These are phyloP conservation scores for Aphrocallistes beatrix DNA, from an alignment of 37 sponge, comb jelly and placozoan genomes.

Conservation along the genomic window DNA sequence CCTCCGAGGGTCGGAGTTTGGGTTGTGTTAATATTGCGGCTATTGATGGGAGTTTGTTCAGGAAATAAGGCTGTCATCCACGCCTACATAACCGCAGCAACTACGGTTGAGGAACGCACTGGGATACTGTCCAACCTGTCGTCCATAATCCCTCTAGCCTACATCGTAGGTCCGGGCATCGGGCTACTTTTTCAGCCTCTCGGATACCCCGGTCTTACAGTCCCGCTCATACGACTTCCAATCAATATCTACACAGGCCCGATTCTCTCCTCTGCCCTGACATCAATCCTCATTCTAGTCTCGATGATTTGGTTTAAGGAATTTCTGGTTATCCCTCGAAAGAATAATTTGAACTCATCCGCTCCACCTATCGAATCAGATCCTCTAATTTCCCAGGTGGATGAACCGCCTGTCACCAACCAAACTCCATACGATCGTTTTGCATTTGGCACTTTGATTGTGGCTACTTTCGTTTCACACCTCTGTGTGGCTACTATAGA, in stretches of 20 bases:
- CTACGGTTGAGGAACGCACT: background rate
- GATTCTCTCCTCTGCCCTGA: background rate
- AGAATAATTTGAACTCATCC: no score
- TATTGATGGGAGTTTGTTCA: background rate
- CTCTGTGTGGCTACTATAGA: background rate
- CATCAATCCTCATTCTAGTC: background rate
- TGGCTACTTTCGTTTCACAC: background rate
- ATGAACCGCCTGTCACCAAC: no score
- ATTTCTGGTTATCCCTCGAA: background rate
- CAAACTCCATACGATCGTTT: background rate
- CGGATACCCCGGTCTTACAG: background rate
- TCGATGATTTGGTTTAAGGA: constrained; percentile 16
- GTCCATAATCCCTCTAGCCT: background rate
- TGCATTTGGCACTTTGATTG: background rate
- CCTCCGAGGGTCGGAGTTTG: background rate
- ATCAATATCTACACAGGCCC: background rate
- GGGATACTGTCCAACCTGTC: background rate
- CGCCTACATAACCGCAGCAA: background rate
- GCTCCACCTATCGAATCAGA: no score
- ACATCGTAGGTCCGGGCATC: background rate
- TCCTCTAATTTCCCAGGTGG: no score
- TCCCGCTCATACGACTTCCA: background rate
- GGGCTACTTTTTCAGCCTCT: background rate
- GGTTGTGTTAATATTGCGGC: background rate
- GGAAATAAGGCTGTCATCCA: background rate